Evolutionary conservation across 1,140 invertebrate species (phyloP), one percentile per base, ranked within the genome.

Genomic region (Drosophila insularis): DNA sequence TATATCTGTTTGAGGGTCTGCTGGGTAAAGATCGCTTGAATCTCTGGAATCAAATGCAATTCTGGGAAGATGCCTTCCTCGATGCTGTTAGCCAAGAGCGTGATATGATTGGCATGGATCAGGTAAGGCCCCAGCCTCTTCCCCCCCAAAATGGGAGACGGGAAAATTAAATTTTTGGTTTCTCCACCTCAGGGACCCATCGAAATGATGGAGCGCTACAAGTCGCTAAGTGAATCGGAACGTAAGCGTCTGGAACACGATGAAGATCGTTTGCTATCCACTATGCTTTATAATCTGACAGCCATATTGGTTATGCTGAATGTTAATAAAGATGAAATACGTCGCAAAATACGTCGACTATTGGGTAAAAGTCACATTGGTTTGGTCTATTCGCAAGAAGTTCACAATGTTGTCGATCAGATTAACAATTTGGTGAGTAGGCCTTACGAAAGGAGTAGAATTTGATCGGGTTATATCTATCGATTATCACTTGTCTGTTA

Each of bases 1-100:
- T 97, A 0, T 99, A 99, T 92, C 92, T 99, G 5, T 99, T 98
- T 92, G 97, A 99, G 93, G 97, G 97, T 2, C 86, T 95, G 10
- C 90, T 95, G 71, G 94, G 94, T 87, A 94, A 93, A 71, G 92
- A 94, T 74, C 86, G 98, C 74, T 96, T 96, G 3, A 94, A 95
- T 37, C 92, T 99, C n/a, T 99, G 99, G 98, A 98, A 99, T 92
- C 97, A 99, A 93, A 98, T 99, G 97, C 98, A 99, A 90, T 99
- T 99, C 92, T 99, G 99, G 99, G 99, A 99, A 93, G 98, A 99
- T 92, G 97, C 97, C 0, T 99, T 99, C 91, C 93, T 99, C 23
- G 99, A 99, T 93, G 98, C 98, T 0, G 99, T 99, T 1, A 98
- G 98, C 56, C 98, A 99, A 92, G 99, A 99, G 92, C 93, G 99